Base-by-base conservation (phyloP, 2,113 vertebrate genomes). In the Cyprinus carpio region DNA sequence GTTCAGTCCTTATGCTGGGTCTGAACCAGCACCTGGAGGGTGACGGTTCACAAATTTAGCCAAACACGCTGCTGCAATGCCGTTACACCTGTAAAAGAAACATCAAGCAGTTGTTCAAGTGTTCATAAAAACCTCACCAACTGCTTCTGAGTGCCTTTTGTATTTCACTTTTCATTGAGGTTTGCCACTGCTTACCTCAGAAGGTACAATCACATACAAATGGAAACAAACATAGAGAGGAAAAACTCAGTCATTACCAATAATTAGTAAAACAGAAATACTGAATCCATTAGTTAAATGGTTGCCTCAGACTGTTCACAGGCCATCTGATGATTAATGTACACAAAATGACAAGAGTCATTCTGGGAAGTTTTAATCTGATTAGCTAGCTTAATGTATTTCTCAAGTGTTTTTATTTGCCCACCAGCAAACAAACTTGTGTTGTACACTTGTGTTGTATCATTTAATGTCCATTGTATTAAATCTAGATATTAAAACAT, bases 261-360 rank as follows among this genome's bases (percentile, higher is more conserved):
- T 75, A 75, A 75, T 75, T 46, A 75, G 71, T 46, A 75, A 46
- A 15, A 13, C 23, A 74, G 43, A 46, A 75, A 46, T 75, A 46
- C 67, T 40, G 34, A 71, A 46, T 75, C 40, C 71, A 75, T 75
- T 75, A 74, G 40, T 46, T 74, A 46, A 75, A 27, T 46, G 12
- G 40, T 75, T 0, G n/a, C 71, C 20, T 72, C 20, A 0, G 34
- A n/a, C 18, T 27, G 43, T 46, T 46, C 11, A 46, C 10, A 46
- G 11, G 43, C 2, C 11, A 0, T 46, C 43, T 46, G 43, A 12
- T 12, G 43, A 12, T 12, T 46, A 46, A 3, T 46, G 11, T 46
- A 46, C 43, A 46, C 10, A 46, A 2, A 46, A 46, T 46, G 43
- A 46, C 11, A 12, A 46, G 43, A 46, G 11, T 46, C 3, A 3